These are phyloP conservation scores for Catalaphyllia jardinei DNA, from an alignment of 64 coral and sea anemone species.

Conservation along the genomic window DNA sequence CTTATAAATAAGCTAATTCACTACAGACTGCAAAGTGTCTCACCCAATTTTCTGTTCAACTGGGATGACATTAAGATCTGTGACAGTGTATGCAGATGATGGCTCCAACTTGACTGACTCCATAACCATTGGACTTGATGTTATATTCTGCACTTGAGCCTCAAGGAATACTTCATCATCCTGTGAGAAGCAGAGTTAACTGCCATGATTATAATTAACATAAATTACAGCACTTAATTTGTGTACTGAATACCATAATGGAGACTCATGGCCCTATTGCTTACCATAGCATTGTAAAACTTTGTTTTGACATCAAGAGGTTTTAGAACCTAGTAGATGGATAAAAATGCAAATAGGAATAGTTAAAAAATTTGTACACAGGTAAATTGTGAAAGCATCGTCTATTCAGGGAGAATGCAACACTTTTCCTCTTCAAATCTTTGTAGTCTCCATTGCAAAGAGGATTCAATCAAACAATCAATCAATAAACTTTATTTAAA, in stretches of 20 bases:
- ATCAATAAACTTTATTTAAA: no score
- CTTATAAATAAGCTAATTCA: not conserved
- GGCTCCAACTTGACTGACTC: slow-evolving; percentile 95
- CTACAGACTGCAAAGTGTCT: not conserved
- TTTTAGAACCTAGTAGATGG: slow-evolving; percentile 77
- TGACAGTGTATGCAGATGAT: slow-evolving; percentile 67
- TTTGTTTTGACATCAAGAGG: slow-evolving; percentile 99
- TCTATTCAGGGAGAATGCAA: no score
- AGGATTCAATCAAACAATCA: no score
- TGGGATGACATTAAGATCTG: slow-evolving; percentile 73
- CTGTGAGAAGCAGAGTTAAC: slow-evolving; percentile 30
- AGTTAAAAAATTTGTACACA: no score
- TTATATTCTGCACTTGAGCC: slow-evolving; percentile 98
- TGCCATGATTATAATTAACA: not conserved
- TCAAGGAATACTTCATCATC: slow-evolving; percentile 92
- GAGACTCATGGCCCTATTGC: not conserved
- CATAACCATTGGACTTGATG: slow-evolving; percentile 93
- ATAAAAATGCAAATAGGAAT: not conserved
- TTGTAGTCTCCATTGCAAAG: no score
- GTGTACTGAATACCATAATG: no score
- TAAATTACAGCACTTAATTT: no score
- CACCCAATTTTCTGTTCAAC: slow-evolving; percentile 8
- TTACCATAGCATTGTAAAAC: slow-evolving; percentile 96
- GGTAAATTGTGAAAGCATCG: no score
- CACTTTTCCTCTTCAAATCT: no score